Base-by-base conservation (phyloP, 2,797 vertebrate genomes). In the Amazona ochrocephala region DNA sequence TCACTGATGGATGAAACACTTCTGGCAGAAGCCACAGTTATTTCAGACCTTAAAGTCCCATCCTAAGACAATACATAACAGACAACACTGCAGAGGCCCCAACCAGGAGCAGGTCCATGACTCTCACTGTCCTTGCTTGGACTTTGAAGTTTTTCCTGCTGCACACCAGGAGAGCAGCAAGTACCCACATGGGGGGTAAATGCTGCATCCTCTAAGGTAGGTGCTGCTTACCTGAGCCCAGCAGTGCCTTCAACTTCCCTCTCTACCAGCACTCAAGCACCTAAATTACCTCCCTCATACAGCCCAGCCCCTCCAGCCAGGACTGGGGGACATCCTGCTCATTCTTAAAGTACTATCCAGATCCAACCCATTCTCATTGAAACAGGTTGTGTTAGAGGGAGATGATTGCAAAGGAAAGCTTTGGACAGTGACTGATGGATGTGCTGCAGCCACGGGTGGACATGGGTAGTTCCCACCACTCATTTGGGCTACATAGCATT, bases 121-220 rank as follows among this genome's bases (percentile, higher is more conserved):
- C 8, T 84, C 24, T 62, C 30, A 2, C 30, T 37, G 34, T 65
- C 21, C 10, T 89, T 32, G 30, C 45, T 53, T 73, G 9, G 51
- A 15, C 56, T 60, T 79, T 13, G 15, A 58, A n/a, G 37, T 15
- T 27, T 66, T 15, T 1, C 32, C 39, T 30, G 44, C 37, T 77
- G 76, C 27, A 11, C 2, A 0, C 22, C 67, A 65, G 32, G 45
- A 72, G 15, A 65, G 24, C n/a, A 83, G 39, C 6, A 39, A 45
- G 23, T 23, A 10, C 39, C 37, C 32, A 4, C 24, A 2, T 0
- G 11, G 54, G 54, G 45, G 5, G 21, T 10, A 74, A 76, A 48
- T 4, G 9, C 18, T 32, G 0, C 29, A 66, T 14, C 56, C 30
- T 1, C 3, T 3, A 37, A 18, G 10, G 18, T 3, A 24, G 27